Conservation (phyloP, 2,888 invertebrate species). For the Dryocosmus kuriphilus region DNA sequence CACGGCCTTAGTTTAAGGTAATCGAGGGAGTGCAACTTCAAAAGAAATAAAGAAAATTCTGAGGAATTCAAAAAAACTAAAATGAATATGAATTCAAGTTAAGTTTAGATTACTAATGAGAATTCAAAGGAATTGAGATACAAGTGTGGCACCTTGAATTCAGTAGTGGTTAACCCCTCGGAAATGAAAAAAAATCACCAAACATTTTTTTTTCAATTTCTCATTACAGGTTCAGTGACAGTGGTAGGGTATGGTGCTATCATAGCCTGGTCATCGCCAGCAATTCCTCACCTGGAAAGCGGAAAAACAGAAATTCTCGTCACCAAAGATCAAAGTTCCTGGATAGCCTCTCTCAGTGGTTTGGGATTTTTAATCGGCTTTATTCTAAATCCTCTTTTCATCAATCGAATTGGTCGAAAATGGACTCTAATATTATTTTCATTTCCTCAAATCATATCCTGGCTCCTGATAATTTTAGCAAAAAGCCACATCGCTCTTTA, state of each 20-base stretch:
- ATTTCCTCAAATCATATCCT: conserved; percentile 66
- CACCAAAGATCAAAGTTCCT: conserved; percentile 66
- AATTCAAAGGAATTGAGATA: too few relatives aligned
- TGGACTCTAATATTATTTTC: conserved; percentile 65
- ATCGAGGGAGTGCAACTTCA: too few relatives aligned
- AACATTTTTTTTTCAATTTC: not conserved
- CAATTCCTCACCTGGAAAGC: conserved; percentile 66
- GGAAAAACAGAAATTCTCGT: conserved; percentile 63
- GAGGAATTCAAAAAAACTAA: too few relatives aligned
- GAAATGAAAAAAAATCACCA: too few relatives aligned
- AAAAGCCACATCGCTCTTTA: conserved; percentile 67
- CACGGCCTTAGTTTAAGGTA: too few relatives aligned
- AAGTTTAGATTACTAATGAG: too few relatives aligned
- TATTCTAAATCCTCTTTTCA: conserved; percentile 63
- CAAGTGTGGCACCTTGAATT: too few relatives aligned
- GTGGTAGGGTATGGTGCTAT: conserved; percentile 69
- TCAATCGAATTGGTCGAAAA: conserved; percentile 70
- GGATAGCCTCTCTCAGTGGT: conserved; percentile 70
- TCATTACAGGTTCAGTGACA: conserved; percentile 65
- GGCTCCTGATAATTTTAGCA: conserved; percentile 68
- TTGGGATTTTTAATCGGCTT: conserved; percentile 68
- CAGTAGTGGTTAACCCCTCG: too few relatives aligned
- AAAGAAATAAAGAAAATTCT: too few relatives aligned
- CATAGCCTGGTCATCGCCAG: conserved; percentile 71
- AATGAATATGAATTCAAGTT: too few relatives aligned